A percentile compares a stretch with the other conserved stretches of the same genome.
Conservation (phyloP, 2,888 invertebrate genomes). For the Leucophora obtusa region DNA sequence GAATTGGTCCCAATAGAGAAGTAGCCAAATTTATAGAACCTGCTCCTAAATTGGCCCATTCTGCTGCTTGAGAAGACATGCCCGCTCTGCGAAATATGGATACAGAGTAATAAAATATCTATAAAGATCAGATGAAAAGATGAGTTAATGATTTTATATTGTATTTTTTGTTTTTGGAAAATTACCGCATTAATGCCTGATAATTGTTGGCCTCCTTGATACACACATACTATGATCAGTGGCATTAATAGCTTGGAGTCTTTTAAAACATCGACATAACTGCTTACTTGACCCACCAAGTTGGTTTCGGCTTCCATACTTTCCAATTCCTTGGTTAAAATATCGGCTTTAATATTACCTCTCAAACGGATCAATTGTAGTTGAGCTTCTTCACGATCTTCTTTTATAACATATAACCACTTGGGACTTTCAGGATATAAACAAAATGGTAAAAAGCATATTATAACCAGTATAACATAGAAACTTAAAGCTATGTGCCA, state of each 20-base stretch:
- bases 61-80: conserved; percentile 81
- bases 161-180: no score
- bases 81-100: conserved; percentile 87
- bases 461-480: conserved; percentile 84
- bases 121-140: conserved; percentile 35
- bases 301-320: conserved; percentile 80
- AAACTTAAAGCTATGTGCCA: conserved; percentile 90
- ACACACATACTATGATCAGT: conserved; percentile 85
- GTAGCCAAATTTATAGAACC: conserved; percentile 85
- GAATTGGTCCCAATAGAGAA: conserved; percentile 82
- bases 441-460: conserved; percentile 82
- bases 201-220: conserved; percentile 90
- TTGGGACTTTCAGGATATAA: conserved; percentile 94
- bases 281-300: conserved; percentile 79
- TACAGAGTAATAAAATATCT: conserved; percentile 89
- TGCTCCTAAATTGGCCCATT: conserved; percentile 88
- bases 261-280: conserved; percentile 82
- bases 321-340: conserved; percentile 82
- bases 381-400: conserved; percentile 82
- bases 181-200: conserved; percentile 92
- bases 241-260: conserved; percentile 84
- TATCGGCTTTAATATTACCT: conserved; percentile 79
- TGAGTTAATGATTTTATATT: no score
- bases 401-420: conserved; percentile 86
- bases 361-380: conserved; percentile 84